A percentile compares a stretch with the other conserved stretches of the same genome.
Evolutionary conservation across 2,113 vertebrate genomes (phyloP).

Genomic region (Antechinus stuartii): DNA sequence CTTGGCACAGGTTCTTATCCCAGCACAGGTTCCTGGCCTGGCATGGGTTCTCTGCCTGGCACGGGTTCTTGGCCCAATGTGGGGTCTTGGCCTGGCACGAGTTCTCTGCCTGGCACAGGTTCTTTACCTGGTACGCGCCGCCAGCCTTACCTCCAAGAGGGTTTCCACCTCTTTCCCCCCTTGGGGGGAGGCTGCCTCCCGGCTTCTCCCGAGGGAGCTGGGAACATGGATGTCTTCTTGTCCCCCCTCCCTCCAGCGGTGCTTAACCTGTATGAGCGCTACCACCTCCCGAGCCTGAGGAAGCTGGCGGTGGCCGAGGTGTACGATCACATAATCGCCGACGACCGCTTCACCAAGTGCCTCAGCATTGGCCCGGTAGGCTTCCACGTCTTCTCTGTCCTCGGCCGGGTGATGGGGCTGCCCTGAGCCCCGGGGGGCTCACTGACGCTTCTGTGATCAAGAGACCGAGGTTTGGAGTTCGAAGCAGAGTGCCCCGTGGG

Average conservation of each 20-base stretch:
- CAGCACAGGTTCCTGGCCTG: no score
- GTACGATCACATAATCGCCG: conserved; percentile 93
- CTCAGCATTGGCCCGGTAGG: conserved; percentile 95
- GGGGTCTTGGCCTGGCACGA: no score
- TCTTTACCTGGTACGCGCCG: no score
- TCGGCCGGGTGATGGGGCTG: not conserved
- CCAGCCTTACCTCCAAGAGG: not conserved
- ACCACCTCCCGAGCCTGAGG: conserved; percentile 88
- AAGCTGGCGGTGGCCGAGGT: conserved; percentile 85
- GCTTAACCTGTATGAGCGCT: conserved; percentile 92
- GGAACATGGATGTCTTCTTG: not conserved
- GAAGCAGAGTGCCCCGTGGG: no score
- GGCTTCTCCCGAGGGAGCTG: not conserved
- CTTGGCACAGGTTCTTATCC: no score
- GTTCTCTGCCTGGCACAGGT: not conserved
- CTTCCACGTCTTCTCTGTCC: not conserved
- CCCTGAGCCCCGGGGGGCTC: no score
- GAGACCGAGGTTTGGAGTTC: no score
- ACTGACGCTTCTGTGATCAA: no score
- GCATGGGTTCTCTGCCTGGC: not conserved
- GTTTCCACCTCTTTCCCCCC: no score
- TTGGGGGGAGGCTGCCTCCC: no score
- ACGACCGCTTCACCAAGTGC: conserved; percentile 94
- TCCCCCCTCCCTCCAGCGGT: conserved; percentile 83
- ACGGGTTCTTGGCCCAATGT: no score